A percentile compares a stretch with the other conserved stretches of the same genome.
These are phyloP conservation scores for Prunella himalayana DNA, from an alignment of 2,113 vertebrate species.

Conservation along the genomic window DNA sequence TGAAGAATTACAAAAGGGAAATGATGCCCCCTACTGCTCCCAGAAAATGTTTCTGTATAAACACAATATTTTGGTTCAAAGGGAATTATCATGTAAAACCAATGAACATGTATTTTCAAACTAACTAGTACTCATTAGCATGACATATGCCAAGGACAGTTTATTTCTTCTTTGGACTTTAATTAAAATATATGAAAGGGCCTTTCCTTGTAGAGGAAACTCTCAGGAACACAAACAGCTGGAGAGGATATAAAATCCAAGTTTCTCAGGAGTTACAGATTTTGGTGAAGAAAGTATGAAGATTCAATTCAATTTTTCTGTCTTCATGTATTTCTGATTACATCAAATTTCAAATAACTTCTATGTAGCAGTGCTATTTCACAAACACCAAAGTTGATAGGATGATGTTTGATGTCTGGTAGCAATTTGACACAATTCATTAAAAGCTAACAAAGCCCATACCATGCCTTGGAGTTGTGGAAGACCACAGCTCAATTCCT, in stretches of 20 bases:
- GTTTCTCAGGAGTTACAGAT: not conserved
- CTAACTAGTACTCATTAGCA: not conserved
- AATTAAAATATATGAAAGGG: conserved; percentile 34
- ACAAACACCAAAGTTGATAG: not conserved
- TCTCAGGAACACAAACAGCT: not conserved
- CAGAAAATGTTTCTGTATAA: not conserved
- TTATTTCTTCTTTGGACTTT: not conserved
- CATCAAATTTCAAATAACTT: not conserved
- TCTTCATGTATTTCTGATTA: not conserved
- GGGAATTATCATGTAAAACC: conserved; percentile 6
- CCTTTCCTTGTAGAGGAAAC: not conserved
- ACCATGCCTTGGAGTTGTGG: not conserved
- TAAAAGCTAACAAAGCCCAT: not conserved
- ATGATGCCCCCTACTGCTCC: conserved; percentile 70
- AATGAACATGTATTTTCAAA: not conserved
- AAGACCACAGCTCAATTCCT: not conserved
- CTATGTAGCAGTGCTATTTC: not conserved
- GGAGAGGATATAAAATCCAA: not conserved
- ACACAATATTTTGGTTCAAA: not conserved
- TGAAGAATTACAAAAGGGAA: conserved; percentile 69
- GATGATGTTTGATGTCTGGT: not conserved
- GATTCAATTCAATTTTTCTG: not conserved
- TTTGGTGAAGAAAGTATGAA: not conserved
- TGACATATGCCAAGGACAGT: not conserved
- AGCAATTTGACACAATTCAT: not conserved